Evolutionary conservation across 2,797 vertebrate genomes (phyloP), one percentile per base, ranked within the genome.

Genomic region (Eulemur coronatus): DNA sequence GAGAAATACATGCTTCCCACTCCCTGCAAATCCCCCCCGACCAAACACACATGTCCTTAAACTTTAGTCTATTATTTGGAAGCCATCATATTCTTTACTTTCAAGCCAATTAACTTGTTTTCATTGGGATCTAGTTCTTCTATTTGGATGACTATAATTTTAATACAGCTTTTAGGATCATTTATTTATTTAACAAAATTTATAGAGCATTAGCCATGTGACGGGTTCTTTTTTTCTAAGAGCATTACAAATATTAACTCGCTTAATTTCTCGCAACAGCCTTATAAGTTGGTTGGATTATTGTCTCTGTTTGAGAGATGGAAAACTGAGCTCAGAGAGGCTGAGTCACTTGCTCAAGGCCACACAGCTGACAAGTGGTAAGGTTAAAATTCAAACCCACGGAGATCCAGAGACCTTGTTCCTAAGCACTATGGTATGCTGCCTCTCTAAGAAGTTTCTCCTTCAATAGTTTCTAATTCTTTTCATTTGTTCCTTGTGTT

Each of bases 21-120:
- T 76, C 46, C 38, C 13, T 14, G 79, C 24, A 43, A 5, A 7
- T 35, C 41, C 48, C 30, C 0, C 0, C 13, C 0, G 0, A 55
- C 2, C 28, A 5, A 18, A 22, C 12, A 7, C 7, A 5, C 33
- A 10, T 30, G 13, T 35, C 9, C 55, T 65, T 65, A 65, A 65
- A 65, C 63, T n/a, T 65, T 4, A 65, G 63, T n/a, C 33, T 65
- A n/a, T 65, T 65, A 65, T n/a, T 9, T 65, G 33, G 17, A 86
- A 86, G 52, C 24, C 11, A 22, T 61, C 75, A 0, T 17, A 11
- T n/a, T 61, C 52, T 22, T 79, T 81, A 22, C 46, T 75, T 69
- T 48, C 57, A 59, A 86, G 75, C 7, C 17, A 63, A 9, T 30
- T 48, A 20, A 12, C 26, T 85, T 41, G 67, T 43, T 72, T 50